Conservation (phyloP, 2,113 vertebrate genomes). For the Lepisosteus osseus region DNA sequence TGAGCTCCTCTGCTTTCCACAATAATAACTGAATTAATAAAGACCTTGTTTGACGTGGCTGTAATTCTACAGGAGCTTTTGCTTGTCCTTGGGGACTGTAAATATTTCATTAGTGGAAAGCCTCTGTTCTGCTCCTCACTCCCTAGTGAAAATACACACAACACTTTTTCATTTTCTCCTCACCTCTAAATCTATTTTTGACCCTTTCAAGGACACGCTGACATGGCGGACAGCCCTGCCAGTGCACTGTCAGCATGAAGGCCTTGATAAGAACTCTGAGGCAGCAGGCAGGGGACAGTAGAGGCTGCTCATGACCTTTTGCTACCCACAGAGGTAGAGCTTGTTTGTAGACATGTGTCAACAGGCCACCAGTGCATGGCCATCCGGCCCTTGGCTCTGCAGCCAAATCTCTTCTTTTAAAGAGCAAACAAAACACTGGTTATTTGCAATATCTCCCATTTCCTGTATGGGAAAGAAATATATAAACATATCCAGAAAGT, state of each 20-base stretch:
- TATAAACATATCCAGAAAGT: no score
- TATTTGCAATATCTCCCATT: no score
- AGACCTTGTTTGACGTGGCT: background rate
- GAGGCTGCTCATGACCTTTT: background rate
- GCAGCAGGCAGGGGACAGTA: slow-evolving; percentile 1
- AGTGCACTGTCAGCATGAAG: background rate
- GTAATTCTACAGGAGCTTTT: background rate
- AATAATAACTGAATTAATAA: background rate
- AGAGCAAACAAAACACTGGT: no score
- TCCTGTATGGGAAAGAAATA: no score
- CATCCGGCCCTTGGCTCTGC: no score
- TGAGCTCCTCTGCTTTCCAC: background rate
- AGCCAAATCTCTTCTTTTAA: no score
- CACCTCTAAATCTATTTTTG: slow-evolving; percentile 31
- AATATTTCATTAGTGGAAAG: slow-evolving; percentile 50
- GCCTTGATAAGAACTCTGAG: slow-evolving; percentile 13
- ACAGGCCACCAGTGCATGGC: no score
- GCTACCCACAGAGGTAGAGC: no score
- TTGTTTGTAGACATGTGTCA: background rate
- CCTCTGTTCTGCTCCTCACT: slow-evolving; percentile 11
- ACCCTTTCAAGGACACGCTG: slow-evolving; percentile 36
- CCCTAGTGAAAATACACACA: slow-evolving; percentile 14
- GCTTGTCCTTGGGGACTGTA: slow-evolving; percentile 27
- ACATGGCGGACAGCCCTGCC: slow-evolving; percentile 20
- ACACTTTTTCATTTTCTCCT: slow-evolving; percentile 17